These are phyloP conservation scores for Argyrosomus regius DNA, from an alignment of 2,797 vertebrate species.

Conservation along the genomic window DNA sequence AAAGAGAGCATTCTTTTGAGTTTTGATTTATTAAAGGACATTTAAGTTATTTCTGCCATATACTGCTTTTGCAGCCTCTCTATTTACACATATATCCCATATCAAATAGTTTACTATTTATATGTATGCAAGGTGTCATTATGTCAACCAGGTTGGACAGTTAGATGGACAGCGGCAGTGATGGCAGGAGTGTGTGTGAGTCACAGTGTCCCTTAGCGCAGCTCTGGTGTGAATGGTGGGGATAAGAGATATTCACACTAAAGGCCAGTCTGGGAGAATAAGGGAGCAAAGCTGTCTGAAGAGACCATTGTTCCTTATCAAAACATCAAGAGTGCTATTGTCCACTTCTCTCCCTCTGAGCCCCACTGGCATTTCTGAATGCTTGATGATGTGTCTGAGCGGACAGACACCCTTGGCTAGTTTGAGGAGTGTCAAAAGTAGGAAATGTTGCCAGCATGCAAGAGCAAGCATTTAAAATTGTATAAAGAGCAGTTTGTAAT, in stretches of 20 bases:
- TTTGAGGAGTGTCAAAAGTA: slow-evolving; percentile 36
- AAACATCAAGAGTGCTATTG: slow-evolving; percentile 83
- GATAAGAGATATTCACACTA: slow-evolving; percentile 80
- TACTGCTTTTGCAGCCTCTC: slow-evolving; percentile 3
- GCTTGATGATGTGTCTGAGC: slow-evolving; percentile 65
- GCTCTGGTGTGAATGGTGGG: slow-evolving; percentile 68
- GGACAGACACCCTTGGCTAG: slow-evolving; percentile 51
- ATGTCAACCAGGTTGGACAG: slow-evolving; percentile 74
- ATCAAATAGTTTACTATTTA: slow-evolving; percentile 38
- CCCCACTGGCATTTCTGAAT: slow-evolving; percentile 83
- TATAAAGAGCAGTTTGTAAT: slow-evolving; percentile 1
- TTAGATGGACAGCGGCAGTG: slow-evolving; percentile 65
- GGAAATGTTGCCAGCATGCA: slow-evolving; percentile 11
- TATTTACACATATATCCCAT: slow-evolving; percentile 23
- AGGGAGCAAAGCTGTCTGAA: slow-evolving; percentile 81
- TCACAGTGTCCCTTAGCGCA: slow-evolving; percentile 61
- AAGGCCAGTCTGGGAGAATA: slow-evolving; percentile 82
- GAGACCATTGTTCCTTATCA: slow-evolving; percentile 85
- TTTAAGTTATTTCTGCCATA: not conserved
- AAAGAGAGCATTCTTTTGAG: slow-evolving; percentile 13
- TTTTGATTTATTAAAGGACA: slow-evolving; percentile 26
- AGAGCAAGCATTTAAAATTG: slow-evolving; percentile 30
- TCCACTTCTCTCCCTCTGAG: slow-evolving; percentile 77
- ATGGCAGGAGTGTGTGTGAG: slow-evolving; percentile 40
- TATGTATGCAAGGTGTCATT: slow-evolving; percentile 67